phyloP scores from a whole-genome alignment of 2,113 vertebrate species.

The Cacatua alba region DNA sequence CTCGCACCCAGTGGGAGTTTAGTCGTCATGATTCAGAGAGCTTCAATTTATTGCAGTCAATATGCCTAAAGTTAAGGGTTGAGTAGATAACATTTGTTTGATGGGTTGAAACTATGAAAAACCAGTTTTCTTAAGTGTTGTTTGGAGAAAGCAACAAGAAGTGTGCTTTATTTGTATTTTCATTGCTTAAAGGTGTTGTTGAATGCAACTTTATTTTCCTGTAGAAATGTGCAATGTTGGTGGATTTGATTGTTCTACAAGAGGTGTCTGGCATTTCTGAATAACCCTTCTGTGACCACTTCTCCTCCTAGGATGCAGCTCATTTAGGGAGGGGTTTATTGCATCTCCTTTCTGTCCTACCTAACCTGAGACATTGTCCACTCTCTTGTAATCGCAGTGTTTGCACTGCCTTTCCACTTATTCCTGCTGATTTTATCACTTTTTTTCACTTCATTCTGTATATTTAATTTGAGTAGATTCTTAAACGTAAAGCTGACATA shows the following conservation, averaged over 20 bases:
- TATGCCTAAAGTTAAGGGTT: neutral
- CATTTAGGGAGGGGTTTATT: neutral
- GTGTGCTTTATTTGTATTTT: neutral
- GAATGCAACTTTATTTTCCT: neutral
- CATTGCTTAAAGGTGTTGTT: neutral
- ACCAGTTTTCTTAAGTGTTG: neutral
- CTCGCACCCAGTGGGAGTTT: neutral
- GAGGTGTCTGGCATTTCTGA: neutral
- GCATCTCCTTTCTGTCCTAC: neutral
- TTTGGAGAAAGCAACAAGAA: neutral
- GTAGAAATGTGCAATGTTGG: neutral
- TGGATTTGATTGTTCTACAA: neutral
- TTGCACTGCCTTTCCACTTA: neutral
- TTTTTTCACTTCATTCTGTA: neutral
- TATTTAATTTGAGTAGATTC: neutral
- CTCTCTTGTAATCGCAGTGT: neutral
- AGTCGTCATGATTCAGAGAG: neutral
- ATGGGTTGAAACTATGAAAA: neutral
- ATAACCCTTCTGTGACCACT: neutral
- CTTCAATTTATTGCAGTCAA: neutral
- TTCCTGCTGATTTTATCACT: neutral
- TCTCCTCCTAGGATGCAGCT: neutral
- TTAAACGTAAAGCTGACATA: neutral
- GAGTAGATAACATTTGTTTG: neutral
- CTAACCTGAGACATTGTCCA: neutral